phyloP scores from a whole-genome alignment of 2,113 vertebrate genomes.

The Hemiscyllium ocellatum region DNA sequence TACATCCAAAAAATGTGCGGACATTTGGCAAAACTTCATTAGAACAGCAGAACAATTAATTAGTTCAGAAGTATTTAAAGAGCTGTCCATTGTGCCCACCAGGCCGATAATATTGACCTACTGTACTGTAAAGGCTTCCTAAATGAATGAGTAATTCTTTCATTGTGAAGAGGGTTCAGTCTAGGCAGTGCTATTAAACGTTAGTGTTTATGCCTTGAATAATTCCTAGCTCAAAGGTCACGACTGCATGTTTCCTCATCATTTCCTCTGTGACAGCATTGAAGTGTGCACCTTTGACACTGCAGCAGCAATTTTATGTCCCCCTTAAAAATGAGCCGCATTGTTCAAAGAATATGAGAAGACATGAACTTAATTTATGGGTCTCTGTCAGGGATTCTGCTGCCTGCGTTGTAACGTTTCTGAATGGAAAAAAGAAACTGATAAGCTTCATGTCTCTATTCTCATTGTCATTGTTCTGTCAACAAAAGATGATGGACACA shows the following conservation, averaged over 20 bases:
- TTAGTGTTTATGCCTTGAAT: not conserved
- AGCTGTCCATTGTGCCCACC: not conserved
- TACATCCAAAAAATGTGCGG: not conserved
- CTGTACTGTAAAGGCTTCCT: not conserved
- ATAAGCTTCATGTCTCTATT: not conserved
- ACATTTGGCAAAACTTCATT: not conserved
- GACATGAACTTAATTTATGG: not conserved
- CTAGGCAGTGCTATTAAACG: not conserved
- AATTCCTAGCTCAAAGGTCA: not conserved
- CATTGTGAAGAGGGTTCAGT: constrained; percentile 20
- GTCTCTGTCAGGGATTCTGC: not conserved
- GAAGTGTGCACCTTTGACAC: constrained; percentile 25
- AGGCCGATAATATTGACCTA: constrained; percentile 4
- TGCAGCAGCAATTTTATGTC: constrained; percentile 2
- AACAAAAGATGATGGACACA: not conserved
- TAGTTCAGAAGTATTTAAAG: not conserved
- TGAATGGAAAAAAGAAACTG: not conserved
- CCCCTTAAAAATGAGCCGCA: not conserved
- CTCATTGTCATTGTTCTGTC: not conserved
- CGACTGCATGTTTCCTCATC: not conserved
- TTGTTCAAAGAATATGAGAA: not conserved
- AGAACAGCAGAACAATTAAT: not conserved
- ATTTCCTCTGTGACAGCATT: constrained; percentile 31
- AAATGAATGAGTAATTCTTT: constrained; percentile 31
- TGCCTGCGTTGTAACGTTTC: not conserved